Evolutionary conservation across 2,113 vertebrate species (phyloP), one percentile per base, ranked within the genome.

Genomic region (Psophia crepitans): DNA sequence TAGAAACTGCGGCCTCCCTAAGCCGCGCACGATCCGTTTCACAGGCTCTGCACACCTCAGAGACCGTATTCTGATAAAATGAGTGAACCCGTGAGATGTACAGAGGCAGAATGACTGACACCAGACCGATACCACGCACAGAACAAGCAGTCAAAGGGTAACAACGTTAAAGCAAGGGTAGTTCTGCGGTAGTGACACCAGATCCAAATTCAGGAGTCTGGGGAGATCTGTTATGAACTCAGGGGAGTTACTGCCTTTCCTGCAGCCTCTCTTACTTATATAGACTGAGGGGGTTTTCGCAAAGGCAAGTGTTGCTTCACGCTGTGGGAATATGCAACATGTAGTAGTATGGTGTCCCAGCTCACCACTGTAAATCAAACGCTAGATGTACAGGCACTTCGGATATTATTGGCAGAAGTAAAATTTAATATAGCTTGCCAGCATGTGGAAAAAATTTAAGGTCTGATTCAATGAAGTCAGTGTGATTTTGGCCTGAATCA

Each of bases 391-490:
- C 4, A 79, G 57, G 82, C n/a, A 83, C 61, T 91, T 87, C 44
- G 85, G 70, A 66, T 79, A 68, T 84, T 87, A 75, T 7, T 89
- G 74, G 94, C 77, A 96, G 61, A 95, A 93, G 32, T 89, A 84
- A 97, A 93, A 90, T 84, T 71, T 92, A 95, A 95, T 90, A 78
- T 9, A 81, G 76, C 37, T 89, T 84, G 48, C 86, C 86, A 92
- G 90, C 86, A 93, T 49, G 60, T 93, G 95, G 94, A 93, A 97
- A 96, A 90, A 93, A 87, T 87, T 82, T 92, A 79, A 93, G 86
- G 77, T 91, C 48, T 19, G 4, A 79, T 76, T 89, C 89, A 93
- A 87, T 93, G 76, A 89, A 95, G 86, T 91, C 86, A 95, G 69
- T 69, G 65, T 81, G 65, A 95, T 66, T 91, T 75, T 79, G 77